phyloP scores from a whole-genome alignment of 1,140 invertebrate genomes.

The Psilanteris sp. region DNA sequence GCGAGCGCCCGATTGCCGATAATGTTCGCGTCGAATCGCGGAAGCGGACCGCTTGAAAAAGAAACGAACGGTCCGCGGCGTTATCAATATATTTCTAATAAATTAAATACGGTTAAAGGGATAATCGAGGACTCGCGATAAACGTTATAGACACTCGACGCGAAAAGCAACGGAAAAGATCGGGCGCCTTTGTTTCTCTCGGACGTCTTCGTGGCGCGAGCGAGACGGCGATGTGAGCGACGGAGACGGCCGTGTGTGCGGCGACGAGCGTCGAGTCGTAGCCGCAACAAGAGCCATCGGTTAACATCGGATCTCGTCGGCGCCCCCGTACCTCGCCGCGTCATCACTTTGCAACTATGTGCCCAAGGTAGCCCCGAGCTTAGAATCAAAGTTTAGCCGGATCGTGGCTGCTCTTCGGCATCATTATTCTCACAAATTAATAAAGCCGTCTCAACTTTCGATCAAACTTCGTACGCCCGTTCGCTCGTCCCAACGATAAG shows the following conservation, averaged over 20 bases:
- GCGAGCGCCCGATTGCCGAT: too few species aligned
- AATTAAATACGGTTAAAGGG: too few species aligned
- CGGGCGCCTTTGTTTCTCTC: too few species aligned
- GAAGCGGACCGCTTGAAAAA: too few species aligned
- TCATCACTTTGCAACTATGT: slow-evolving; percentile 35
- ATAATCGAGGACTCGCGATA: too few species aligned
- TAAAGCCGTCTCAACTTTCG: slow-evolving; percentile 44
- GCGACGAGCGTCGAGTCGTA: neutral
- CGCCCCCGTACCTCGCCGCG: neutral
- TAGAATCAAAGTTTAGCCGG: slow-evolving; percentile 56
- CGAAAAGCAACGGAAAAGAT: too few species aligned
- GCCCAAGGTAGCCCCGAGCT: slow-evolving; percentile 44
- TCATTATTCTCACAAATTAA: slow-evolving; percentile 55
- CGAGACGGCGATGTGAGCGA: slow-evolving; percentile 10
- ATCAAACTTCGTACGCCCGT: slow-evolving; percentile 22
- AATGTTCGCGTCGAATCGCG: too few species aligned
- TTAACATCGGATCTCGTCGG: slow-evolving; percentile 46
- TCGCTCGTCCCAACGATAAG: slow-evolving; percentile 16
- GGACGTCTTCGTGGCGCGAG: neutral
- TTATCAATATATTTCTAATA: too few species aligned
- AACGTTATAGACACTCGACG: too few species aligned
- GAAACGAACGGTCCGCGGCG: too few species aligned
- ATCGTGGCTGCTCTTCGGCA: slow-evolving; percentile 42
- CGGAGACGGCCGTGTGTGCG: neutral
- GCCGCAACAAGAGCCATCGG: slow-evolving; percentile 1